These are phyloP conservation scores for Acanthosepion pharaonis DNA, from an alignment of 2,888 invertebrate species.

Conservation along the genomic window DNA sequence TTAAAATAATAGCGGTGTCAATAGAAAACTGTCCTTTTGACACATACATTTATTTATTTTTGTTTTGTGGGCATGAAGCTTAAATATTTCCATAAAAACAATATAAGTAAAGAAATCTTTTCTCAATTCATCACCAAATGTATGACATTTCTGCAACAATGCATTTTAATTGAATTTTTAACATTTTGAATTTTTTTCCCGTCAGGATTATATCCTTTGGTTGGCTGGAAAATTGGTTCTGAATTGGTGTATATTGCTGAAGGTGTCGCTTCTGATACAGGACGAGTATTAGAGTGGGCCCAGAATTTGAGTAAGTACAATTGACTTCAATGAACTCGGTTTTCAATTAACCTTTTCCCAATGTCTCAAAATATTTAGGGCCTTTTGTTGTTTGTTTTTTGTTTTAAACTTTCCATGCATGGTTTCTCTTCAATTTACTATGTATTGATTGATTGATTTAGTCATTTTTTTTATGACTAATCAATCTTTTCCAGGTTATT, in stretches of 20 bases:
- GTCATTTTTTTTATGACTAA: too few species aligned
- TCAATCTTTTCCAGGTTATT: too few species aligned
- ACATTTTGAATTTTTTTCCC: constrained; percentile 3
- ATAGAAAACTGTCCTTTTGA: too few species aligned
- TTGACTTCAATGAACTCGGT: neutral
- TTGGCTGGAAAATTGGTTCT: constrained; percentile 85
- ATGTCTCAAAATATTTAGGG: neutral
- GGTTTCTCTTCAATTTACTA: too few species aligned
- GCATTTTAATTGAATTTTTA: neutral
- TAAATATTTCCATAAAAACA: too few species aligned
- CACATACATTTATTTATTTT: too few species aligned
- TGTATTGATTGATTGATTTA: too few species aligned
- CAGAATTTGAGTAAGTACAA: constrained; percentile 69
- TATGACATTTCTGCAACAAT: too few species aligned
- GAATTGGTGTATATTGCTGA: constrained; percentile 83
- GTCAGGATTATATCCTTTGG: constrained; percentile 88
- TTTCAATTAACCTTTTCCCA: neutral
- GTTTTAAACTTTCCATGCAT: neutral
- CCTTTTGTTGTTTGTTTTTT: neutral
- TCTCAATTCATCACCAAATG: too few species aligned
- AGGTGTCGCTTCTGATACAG: constrained; percentile 90
- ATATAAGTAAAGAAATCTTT: too few species aligned
- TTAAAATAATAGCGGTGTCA: too few species aligned
- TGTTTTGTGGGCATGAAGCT: too few species aligned
- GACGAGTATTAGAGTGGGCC: constrained; percentile 89